Percentiles rank a stretch among this genome's conserved stretches.
phyloP scores from a whole-genome alignment of 2,888 invertebrate genomes.

The Stegana nigrithorax region DNA sequence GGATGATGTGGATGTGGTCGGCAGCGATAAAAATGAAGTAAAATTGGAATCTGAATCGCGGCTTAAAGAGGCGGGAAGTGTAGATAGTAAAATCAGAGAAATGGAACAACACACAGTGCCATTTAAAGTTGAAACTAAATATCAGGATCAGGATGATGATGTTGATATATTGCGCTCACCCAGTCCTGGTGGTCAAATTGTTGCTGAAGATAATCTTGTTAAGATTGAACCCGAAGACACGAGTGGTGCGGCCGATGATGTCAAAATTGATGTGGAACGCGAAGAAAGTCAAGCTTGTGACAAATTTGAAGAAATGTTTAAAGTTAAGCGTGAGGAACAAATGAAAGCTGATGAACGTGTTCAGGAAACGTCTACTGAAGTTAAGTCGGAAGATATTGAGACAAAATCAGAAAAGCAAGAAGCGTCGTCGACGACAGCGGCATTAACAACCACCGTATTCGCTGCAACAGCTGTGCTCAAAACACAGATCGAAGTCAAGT shows the following conservation, averaged over 20 bases:
- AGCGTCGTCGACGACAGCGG: too few relatives aligned
- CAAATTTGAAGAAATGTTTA: conserved; percentile 53
- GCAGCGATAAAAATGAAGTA: conserved; percentile 27
- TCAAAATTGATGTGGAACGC: conserved; percentile 66
- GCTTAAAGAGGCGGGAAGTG: conserved; percentile 35
- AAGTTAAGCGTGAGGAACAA: conserved; percentile 34
- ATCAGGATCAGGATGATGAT: conserved; percentile 62
- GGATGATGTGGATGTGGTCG: conserved; percentile 47
- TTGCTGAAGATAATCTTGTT: conserved; percentile 65
- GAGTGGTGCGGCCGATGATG: conserved; percentile 61
- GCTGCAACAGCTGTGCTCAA: too few relatives aligned
- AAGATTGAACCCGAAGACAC: conserved; percentile 68
- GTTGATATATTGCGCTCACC: conserved; percentile 66
- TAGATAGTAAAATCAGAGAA: conserved; percentile 1
- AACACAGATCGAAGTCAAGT: too few relatives aligned
- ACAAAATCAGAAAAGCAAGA: neutral
- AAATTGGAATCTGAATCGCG: conserved; percentile 27
- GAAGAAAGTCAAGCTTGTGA: conserved; percentile 64
- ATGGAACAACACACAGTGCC: neutral
- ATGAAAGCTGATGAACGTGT: neutral
- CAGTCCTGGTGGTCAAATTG: conserved; percentile 63
- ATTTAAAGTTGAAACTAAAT: conserved; percentile 22
- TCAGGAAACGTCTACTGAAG: too few relatives aligned
- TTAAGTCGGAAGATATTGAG: conserved; percentile 14
- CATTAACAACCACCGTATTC: too few relatives aligned